Base-by-base conservation (phyloP, 2,888 invertebrate genomes). In the Monoplex corrugatus region DNA sequence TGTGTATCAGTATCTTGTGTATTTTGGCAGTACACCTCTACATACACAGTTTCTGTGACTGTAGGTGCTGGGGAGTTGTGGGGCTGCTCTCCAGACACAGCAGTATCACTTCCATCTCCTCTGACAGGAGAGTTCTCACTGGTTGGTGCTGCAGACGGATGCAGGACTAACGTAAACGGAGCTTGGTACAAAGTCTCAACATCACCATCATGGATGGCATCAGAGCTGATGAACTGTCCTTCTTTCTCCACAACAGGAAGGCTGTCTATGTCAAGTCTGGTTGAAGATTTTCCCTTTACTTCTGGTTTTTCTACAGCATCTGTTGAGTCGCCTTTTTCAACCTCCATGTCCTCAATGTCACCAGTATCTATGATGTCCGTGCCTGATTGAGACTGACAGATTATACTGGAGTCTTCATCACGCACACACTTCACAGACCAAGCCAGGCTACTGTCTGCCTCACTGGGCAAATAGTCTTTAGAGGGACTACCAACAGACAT, bases 221-320 rank as follows among this genome's bases (percentile, higher is more conserved):
- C 84, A 23, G 84, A 84, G 84, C 32, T 45, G 38, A 84, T 35
- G 84, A n/a, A 44, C n/a, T 16, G 2, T 19, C 57, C 84, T 1
- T 57, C 35, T 57, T 57, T 84, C 32, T 57, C 57, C 32, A 84
- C 84, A 32, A 84, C 38, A 38, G 84, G 57, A 32, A 84, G 57
- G 28, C 57, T 57, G 35, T 38, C 19, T 2, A 84, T 2, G 32
- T 45, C 45, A 6, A 68, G 68, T 57, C 23, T 23, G 23, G 57
- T 2, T n/a, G 5, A 13, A 32, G n/a, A 13, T 0, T 0, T 32
- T 32, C 32, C 8, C n/a, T n/a, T 32, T 1, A 45, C 19, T 8
- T 16, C 82, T 45, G 23, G 5, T 38, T 10, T n/a, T 10, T 32
- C 32, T 45, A 3, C 10, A 28, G 43, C 5, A 8, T 23, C 78